Base-by-base conservation (phyloP, 2,888 invertebrate genomes). In the Oxycera nigricornis region DNA sequence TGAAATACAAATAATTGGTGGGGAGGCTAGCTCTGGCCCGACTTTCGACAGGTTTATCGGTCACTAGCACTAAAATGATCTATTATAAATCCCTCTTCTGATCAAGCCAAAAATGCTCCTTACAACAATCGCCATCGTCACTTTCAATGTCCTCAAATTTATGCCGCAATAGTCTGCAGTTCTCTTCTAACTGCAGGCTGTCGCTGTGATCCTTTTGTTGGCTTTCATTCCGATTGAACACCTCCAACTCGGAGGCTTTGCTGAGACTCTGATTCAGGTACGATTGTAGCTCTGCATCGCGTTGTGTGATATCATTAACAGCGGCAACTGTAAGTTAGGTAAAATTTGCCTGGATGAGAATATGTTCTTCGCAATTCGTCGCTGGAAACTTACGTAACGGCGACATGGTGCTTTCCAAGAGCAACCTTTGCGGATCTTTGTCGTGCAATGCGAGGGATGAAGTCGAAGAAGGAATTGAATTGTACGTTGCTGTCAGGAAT, bases 321-420 rank as follows among this genome's bases (percentile, higher is more conserved):
- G 80, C 80, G 24, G 80, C 80, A 67, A 80, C 80, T 80, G 17
- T 2, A n/a, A n/a, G n/a, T n/a, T n/a, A n/a, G n/a, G n/a, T n/a
- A n/a, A n/a, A n/a, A n/a, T n/a, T n/a, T n/a, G n/a, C n/a, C n/a
- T n/a, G n/a, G n/a, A n/a, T n/a, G n/a, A n/a, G n/a, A n/a, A n/a
- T n/a, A n/a, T n/a, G n/a, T n/a, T n/a, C n/a, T n/a, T n/a, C n/a
- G n/a, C n/a, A n/a, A n/a, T n/a, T n/a, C n/a, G n/a, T n/a, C n/a
- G 22, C n/a, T 9, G 7, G 28, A 30, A 1, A 75, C 79, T 75
- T 77, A 80, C 80, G 77, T 50, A 80, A 74, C n/a, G 80, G 79
- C 2, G 80, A 80, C 79, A 80, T 80, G 11, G 80, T 79, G 57
- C 79, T 79, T 30, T 80, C 79, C 4, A 80, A 46, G 9, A 80